Evolutionary conservation across 2,113 vertebrate species (phyloP).

Genomic region (Sebastes fasciatus): DNA sequence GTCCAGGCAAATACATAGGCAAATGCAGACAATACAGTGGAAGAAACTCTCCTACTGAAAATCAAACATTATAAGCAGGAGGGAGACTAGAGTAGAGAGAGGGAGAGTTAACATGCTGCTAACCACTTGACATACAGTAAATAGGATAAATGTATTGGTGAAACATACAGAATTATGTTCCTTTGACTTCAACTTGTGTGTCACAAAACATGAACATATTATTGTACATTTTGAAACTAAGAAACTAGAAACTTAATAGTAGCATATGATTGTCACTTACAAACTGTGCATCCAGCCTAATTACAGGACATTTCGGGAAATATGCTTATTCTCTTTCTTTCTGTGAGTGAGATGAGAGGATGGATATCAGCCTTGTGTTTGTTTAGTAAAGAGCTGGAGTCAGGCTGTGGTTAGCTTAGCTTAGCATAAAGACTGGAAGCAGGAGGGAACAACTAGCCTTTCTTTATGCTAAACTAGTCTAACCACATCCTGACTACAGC

Average conservation of each 20-base stretch:
- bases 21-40: conserved; percentile 41
- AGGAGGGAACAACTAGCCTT: no score
- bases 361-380: no score
- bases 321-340: no score
- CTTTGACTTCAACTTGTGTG: no score
- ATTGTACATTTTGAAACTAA: no score
- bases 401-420: no score
- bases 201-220: background rate
- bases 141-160: background rate
- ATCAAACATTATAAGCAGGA: background rate
- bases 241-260: background rate
- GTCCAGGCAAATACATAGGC: conserved; percentile 63
- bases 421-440: no score
- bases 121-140: background rate
- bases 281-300: background rate
- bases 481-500: no score
- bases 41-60: background rate
- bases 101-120: background rate
- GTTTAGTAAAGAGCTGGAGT: no score
- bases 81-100: background rate
- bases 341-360: no score
- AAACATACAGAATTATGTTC: background rate
- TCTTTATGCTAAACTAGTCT: no score
- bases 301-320: no score
- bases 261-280: background rate